Percentiles rank a stretch among this genome's conserved stretches.
These are phyloP conservation scores for Gopherus evgoodei DNA, from an alignment of 2,113 vertebrate genomes.

Conservation along the genomic window DNA sequence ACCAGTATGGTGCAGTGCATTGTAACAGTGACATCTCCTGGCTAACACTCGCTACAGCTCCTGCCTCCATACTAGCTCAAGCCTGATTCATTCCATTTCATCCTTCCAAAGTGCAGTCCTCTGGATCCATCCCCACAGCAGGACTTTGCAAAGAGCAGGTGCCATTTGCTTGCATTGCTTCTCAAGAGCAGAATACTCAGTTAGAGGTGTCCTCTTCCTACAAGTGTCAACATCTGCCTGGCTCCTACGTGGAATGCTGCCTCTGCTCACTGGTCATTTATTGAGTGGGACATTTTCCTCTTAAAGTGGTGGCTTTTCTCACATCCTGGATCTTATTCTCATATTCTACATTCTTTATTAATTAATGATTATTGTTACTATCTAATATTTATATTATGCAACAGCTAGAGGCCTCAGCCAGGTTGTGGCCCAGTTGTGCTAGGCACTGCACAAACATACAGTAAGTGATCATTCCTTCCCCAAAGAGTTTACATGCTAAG, in stretches of 20 bases:
- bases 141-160: not conserved
- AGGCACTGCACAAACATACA: not conserved
- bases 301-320: not conserved
- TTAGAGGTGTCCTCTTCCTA: not conserved
- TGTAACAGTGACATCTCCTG: not conserved
- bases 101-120: not conserved
- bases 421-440: not conserved
- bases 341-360: not conserved
- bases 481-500: not conserved
- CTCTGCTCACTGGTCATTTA: not conserved
- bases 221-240: not conserved
- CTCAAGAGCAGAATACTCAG: not conserved
- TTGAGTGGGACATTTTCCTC: not conserved
- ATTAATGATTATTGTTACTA: constrained; percentile 18
- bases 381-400: not conserved
- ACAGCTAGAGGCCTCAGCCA: fast-evolving
- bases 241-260: not conserved
- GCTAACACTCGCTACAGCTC: not conserved
- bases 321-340: not conserved
- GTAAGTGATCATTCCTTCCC: not conserved
- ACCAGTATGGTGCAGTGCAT: not conserved
- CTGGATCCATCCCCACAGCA: not conserved
- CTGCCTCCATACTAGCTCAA: not conserved
- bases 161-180: not conserved
- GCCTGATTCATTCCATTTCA: not conserved